Conservation (phyloP, 2,888 invertebrate genomes). For the Heliconius sara region DNA sequence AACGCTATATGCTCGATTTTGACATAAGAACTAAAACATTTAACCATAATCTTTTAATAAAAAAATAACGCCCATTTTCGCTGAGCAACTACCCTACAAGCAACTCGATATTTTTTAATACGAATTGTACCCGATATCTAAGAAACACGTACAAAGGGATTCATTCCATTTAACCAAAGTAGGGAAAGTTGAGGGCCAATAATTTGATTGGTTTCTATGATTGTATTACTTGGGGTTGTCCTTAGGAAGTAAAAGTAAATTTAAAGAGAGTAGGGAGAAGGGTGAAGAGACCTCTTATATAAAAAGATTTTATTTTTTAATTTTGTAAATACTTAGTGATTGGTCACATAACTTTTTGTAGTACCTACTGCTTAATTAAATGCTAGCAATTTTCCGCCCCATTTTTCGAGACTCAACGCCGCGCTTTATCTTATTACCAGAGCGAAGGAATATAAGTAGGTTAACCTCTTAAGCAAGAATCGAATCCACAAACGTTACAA, state of each 20-base stretch:
- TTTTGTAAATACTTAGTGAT: too few species aligned
- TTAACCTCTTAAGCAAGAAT: background rate
- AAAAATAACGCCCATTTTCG: background rate
- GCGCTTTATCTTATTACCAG: background rate
- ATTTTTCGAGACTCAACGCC: background rate
- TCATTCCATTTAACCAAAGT: constrained; percentile 8
- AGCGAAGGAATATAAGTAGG: background rate
- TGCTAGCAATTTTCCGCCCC: background rate
- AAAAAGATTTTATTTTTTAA: background rate
- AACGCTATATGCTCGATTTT: background rate
- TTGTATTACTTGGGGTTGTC: constrained; percentile 3
- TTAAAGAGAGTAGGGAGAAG: background rate
- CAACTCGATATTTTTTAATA: background rate
- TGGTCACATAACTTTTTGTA: too few species aligned
- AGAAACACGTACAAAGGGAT: constrained; percentile 14
- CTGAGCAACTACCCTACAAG: background rate
- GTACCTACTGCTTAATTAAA: too few species aligned
- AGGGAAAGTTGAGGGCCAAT: background rate
- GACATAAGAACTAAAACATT: too few species aligned
- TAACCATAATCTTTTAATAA: background rate
- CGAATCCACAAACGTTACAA: background rate
- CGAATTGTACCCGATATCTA: background rate
- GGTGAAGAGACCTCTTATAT: background rate
- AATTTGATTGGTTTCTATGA: constrained; percentile 16
- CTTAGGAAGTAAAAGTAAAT: background rate